phyloP scores from a whole-genome alignment of 1,140 invertebrate genomes.

The Drosophila jambulina region DNA sequence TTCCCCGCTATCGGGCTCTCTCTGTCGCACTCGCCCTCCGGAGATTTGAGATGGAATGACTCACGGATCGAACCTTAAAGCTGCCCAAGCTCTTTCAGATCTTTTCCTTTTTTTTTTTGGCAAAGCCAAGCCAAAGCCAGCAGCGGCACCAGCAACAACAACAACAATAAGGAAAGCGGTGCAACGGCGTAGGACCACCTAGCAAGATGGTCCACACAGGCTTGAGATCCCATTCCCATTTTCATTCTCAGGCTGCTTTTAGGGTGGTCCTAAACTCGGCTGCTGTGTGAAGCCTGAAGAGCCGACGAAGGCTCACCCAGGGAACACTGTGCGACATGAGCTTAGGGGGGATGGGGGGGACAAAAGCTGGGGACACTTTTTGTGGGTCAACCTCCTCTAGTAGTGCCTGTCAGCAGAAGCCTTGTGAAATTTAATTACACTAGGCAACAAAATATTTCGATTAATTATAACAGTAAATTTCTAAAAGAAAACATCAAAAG shows the following conservation, averaged over 20 bases:
- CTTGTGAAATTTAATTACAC: constrained; percentile 18
- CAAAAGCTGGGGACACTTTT: constrained; percentile 36
- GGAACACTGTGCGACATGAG: constrained; percentile 56
- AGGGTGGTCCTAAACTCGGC: constrained; percentile 67
- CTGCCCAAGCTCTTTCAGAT: constrained; percentile 36
- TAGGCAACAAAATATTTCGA: background rate
- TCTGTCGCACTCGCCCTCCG: constrained; percentile 32
- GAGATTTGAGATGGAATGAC: constrained; percentile 50
- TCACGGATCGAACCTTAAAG: constrained; percentile 45
- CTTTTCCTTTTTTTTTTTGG: constrained; percentile 43
- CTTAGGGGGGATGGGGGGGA: background rate
- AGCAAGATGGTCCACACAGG: constrained; percentile 36
- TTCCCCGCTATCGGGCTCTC: constrained; percentile 49
- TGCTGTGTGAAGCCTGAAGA: constrained; percentile 46
- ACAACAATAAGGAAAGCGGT: constrained; percentile 29
- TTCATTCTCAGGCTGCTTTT: constrained; percentile 56
- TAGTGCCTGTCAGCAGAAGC: constrained; percentile 4
- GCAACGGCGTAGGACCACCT: constrained; percentile 43
- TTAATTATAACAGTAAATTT: background rate
- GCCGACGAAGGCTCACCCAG: constrained; percentile 54
- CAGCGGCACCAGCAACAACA: background rate
- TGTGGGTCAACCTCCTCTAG: constrained; percentile 3
- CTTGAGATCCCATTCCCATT: constrained; percentile 37
- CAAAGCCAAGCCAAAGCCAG: constrained; percentile 54
- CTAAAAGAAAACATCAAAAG: no score